Evolutionary conservation across 2,888 invertebrate species (phyloP), one percentile per base, ranked within the genome.

Genomic region (Pediacus dermestoides): DNA sequence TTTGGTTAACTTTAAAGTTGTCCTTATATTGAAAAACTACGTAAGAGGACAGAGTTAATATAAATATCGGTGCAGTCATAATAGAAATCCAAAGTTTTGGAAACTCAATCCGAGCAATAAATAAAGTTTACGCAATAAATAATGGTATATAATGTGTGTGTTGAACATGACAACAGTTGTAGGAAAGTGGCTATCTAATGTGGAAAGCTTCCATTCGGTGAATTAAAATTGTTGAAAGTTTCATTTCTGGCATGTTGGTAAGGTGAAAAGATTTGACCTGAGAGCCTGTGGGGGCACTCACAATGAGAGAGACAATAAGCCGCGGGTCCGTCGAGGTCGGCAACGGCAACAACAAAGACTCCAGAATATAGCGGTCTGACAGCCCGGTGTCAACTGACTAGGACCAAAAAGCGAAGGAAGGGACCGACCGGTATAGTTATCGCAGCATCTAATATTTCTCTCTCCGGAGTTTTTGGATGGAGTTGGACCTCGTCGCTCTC

Each of bases 331-430:
- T n/a, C n/a, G n/a, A 54, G 50, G 51, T 50, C 53, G 58, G 58
- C 54, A 57, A 53, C 55, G 57, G 50, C 54, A 50, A 53, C 53
- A 55, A 59, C 58, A 60, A 58, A 59, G 53, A 47, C 45, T 35
- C 53, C 52, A 51, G 51, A 53, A 50, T 50, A 45, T 50, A 46
- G 50, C 50, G 48, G 53, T 52, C 51, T 58, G 53, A 58, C 57
- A 58, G 58, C 55, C 60, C 59, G 61, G 60, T 60, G 61, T 61
- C 63, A 61, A 60, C 60, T 49, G 54, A 53, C 52, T 49, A 51
- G 48, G 42, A 44, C 46, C 47, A 50, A 50, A 49, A 53, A 48
- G 50, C 47, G 48, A 46, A 47, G 45, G 46, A 46, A 23, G 30
- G 33, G 42, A 30, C 32, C 8, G 57, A 58, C 55, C 58, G 58